phyloP scores from a whole-genome alignment of 2,113 vertebrate genomes.

The Ptilonorhynchus violaceus region DNA sequence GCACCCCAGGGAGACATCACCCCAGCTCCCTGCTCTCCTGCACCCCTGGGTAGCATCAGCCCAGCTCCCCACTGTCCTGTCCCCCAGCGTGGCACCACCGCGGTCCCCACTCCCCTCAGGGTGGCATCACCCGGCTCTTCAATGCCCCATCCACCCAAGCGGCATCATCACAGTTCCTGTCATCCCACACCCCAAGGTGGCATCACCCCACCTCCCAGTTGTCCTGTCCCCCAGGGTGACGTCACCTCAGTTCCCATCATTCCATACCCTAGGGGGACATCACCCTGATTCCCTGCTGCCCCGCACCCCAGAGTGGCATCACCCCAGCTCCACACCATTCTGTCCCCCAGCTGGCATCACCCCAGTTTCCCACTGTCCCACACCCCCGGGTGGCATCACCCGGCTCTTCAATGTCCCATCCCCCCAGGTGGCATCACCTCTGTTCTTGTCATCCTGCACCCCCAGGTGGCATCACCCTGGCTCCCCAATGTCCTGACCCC shows the following conservation, averaged over 20 bases:
- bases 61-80: neutral
- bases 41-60: neutral
- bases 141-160: fast-evolving
- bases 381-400: no score
- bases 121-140: neutral
- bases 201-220: fast-evolving
- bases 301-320: neutral
- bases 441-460: no score
- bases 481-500: neutral
- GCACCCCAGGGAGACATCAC: neutral
- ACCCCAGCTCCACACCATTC: fast-evolving
- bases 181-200: neutral
- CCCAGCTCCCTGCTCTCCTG: neutral
- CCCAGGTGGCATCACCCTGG: neutral
- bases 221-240: neutral
- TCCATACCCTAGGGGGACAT: neutral
- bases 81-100: neutral
- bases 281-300: neutral
- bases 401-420: neutral
- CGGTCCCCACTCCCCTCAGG: neutral
- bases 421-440: neutral
- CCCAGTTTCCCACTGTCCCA: fast-evolving
- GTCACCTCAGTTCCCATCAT: neutral
- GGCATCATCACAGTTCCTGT: neutral
- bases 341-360: no score